Evolutionary conservation across 2,888 invertebrate genomes (phyloP), one percentile per base, ranked within the genome.

Genomic region (Spilosoma lubricipeda): DNA sequence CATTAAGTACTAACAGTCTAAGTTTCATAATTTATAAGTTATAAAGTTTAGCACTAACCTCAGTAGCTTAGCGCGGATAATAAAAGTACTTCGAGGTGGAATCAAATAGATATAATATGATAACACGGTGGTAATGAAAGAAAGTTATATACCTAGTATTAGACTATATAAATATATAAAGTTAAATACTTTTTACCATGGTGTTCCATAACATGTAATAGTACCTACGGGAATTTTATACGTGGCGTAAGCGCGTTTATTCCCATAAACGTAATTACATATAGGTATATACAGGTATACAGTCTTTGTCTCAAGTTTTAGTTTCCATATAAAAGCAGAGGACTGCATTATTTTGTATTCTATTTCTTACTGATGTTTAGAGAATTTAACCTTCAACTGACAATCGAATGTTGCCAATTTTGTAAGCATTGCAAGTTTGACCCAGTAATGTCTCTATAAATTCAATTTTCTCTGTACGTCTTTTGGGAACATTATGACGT

Each of bases 11-110:
- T 59, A 30, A 63, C 18, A 63, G 63, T 30, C 27, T 63, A 27
- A 63, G 18, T 30, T 18, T 63, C 2, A 30, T 63, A 63, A 30
- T 63, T 63, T 63, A 63, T 30, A 63, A 63, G 15, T 18, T 63
- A 18, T 18, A 63, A 63, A 63, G 63, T 63, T 63, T 30, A 30
- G 63, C 27, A 15, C 27, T 63, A 63, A 30, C 30, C 63, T 63
- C 18, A 63, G 63, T 27, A 27, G 30, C 15, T 63, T 30, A 30
- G 30, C 27, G 30, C 2, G 18, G 27, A 63, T 30, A 33, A 65
- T 42, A 45, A 71, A 64, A 71, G 23, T 64, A 65, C 65, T 65
- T 65, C 36, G 30, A 39, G 30, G 13, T 59, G 27, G 27, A 59
- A 27, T 27, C 3, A 13, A 59, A 59, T 27, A 59, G 13, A 59